Conservation (phyloP, 2,113 vertebrate genomes). For the Coregonus clupeaformis region DNA sequence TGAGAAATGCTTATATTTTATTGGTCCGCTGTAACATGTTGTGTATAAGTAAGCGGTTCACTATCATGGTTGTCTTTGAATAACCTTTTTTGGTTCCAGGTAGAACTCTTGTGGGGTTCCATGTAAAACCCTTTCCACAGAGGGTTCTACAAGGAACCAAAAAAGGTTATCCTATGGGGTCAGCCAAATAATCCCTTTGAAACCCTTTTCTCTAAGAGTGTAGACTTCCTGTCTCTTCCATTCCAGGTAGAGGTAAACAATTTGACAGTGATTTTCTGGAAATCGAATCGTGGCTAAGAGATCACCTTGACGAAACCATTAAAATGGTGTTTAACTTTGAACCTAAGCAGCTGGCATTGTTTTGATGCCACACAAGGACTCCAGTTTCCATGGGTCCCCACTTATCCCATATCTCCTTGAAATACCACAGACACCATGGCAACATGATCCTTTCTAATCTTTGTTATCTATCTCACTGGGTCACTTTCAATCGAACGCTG, state of each 20-base stretch:
- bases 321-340: constrained; percentile 16
- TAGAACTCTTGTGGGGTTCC: no score
- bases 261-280: background rate
- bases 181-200: no score
- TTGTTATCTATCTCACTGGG: constrained; percentile 64
- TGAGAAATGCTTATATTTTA: background rate
- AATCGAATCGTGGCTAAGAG: background rate
- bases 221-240: background rate
- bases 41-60: background rate
- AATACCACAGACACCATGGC: constrained; percentile 67
- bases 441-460: constrained; percentile 69
- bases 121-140: no score
- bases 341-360: constrained; percentile 37
- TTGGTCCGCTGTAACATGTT: background rate
- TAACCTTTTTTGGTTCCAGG: no score
- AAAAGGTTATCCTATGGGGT: no score
- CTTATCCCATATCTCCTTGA: constrained; percentile 68
- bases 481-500: no score
- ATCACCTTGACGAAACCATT: background rate
- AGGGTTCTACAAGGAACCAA: background rate
- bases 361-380: constrained; percentile 61
- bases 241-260: background rate
- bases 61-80: constrained; percentile 15
- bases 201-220: background rate
- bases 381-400: constrained; percentile 51